Conservation (phyloP, 2,113 vertebrate genomes). For the Trinectes maculatus region DNA sequence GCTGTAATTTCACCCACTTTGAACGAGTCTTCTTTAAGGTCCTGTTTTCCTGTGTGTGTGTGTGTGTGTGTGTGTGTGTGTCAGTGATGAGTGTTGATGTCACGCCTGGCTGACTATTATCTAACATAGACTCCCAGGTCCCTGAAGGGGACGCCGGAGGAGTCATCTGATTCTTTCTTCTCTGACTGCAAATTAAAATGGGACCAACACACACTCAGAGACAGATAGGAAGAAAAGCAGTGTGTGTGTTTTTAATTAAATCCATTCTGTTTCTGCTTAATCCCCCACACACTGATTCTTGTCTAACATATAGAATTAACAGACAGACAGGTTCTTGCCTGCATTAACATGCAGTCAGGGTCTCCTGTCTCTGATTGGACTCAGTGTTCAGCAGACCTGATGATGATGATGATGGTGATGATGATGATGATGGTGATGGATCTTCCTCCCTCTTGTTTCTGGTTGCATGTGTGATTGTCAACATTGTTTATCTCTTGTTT, state of each 20-base stretch:
- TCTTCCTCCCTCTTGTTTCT: slow-evolving; percentile 35
- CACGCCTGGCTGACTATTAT: slow-evolving; percentile 75
- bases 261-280: slow-evolving; percentile 55
- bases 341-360: slow-evolving; percentile 52
- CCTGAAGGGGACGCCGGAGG: slow-evolving; percentile 68
- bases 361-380: slow-evolving; percentile 63
- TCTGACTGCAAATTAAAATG: slow-evolving; percentile 71
- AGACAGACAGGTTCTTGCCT: slow-evolving; percentile 29
- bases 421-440: slow-evolving; percentile 78
- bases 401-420: slow-evolving; percentile 79
- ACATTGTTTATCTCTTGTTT: slow-evolving; percentile 36
- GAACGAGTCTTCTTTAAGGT: background rate
- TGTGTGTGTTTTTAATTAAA: slow-evolving; percentile 56
- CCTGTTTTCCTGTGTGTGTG: background rate
- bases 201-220: slow-evolving; percentile 44
- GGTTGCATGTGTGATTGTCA: background rate
- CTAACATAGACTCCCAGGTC: slow-evolving; percentile 69
- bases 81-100: slow-evolving; percentile 39
- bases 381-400: slow-evolving; percentile 67
- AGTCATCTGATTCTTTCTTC: slow-evolving; percentile 74
- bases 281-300: slow-evolving; percentile 52
- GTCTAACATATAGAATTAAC: slow-evolving; percentile 45
- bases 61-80: background rate
- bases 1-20: background rate
- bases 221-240: slow-evolving; percentile 45